phyloP scores from a whole-genome alignment of 1,140 invertebrate species.

The Aphis gossypii region DNA sequence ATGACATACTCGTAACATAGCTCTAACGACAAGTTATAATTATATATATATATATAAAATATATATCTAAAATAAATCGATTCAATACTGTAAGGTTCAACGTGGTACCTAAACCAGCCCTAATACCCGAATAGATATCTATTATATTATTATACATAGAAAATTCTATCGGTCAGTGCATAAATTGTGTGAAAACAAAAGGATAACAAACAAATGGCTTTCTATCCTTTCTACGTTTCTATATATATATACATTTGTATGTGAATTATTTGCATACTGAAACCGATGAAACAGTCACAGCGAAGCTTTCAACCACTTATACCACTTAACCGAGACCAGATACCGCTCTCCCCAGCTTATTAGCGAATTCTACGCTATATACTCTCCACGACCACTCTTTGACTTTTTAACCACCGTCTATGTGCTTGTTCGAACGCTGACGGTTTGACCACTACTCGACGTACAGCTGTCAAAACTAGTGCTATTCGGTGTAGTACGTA shows the following conservation, averaged over 20 bases:
- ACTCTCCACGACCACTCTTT: neutral
- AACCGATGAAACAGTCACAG: neutral
- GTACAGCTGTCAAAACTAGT: neutral
- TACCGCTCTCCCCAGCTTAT: neutral
- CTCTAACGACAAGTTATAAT: neutral
- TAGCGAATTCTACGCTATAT: neutral
- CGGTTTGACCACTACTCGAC: neutral
- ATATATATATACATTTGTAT: neutral
- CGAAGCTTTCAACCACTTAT: slow-evolving; percentile 35
- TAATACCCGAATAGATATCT: neutral
- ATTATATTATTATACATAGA: neutral
- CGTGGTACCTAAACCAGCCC: neutral
- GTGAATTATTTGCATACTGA: slow-evolving; percentile 1
- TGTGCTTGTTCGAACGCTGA: neutral
- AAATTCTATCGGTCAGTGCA: neutral
- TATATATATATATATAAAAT: neutral
- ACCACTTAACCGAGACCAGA: neutral
- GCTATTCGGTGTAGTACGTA: neutral
- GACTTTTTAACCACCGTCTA: neutral
- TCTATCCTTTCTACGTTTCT: neutral
- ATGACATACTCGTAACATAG: neutral
- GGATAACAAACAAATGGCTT: neutral
- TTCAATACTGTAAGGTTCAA: neutral
- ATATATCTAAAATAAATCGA: neutral
- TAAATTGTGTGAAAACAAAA: slow-evolving; percentile 3